Evolutionary conservation across 64 coral and sea anemone genomes (phyloP).

Genomic region (Anthopleura sola): DNA sequence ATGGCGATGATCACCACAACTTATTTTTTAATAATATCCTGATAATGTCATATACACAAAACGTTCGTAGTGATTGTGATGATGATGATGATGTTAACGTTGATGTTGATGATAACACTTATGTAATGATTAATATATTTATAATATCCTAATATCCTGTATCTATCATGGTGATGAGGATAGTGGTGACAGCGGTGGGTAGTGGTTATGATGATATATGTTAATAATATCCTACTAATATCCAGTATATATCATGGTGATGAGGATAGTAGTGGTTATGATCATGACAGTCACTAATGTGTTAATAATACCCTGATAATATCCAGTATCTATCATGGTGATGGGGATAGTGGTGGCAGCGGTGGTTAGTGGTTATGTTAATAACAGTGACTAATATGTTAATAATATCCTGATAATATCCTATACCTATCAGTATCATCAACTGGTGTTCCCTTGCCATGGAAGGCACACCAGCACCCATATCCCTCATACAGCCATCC

Average conservation of each 20-base stretch:
- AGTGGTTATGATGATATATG: neutral
- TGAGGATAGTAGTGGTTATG: neutral
- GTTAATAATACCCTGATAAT: too few relatives aligned
- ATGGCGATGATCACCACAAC: neutral
- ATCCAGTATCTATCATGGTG: too few relatives aligned
- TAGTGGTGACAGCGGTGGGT: neutral
- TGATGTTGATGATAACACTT: neutral
- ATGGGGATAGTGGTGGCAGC: neutral
- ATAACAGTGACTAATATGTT: neutral
- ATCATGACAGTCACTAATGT: too few relatives aligned
- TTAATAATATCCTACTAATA: too few relatives aligned
- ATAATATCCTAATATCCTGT: neutral
- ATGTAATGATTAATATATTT: neutral
- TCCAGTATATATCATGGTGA: too few relatives aligned
- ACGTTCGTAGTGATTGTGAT: neutral
- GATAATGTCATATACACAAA: neutral
- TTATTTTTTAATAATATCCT: too few relatives aligned
- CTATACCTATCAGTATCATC: neutral
- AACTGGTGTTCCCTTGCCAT: neutral
- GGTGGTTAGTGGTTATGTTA: neutral
- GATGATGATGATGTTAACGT: neutral
- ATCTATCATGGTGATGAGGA: neutral
- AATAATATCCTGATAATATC: neutral
- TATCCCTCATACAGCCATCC: slow-evolving; percentile 11
- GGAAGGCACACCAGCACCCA: neutral